A percentile compares a stretch with the other conserved stretches of the same genome.
phyloP scores from a whole-genome alignment of 2,888 invertebrate genomes.

The Amphipoea oculea region DNA sequence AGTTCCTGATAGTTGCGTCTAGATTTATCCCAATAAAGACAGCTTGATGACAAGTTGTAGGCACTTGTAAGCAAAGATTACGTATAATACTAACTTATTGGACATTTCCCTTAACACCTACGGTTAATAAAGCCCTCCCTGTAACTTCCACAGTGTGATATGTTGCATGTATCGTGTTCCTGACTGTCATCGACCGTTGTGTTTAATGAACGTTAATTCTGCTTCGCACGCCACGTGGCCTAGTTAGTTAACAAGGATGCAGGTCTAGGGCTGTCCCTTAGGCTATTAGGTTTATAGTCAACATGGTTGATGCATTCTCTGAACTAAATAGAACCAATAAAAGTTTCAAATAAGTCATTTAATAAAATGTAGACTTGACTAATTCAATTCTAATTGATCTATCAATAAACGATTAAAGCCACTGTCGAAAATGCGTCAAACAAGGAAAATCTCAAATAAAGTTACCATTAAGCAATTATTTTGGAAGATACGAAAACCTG shows the following conservation, averaged over 20 bases:
- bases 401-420: conserved; percentile 6
- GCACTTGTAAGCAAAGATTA: not conserved
- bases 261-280: conserved; percentile 44
- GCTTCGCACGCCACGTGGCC: conserved; percentile 46
- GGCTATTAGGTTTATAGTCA: not conserved
- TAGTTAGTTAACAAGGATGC: conserved; percentile 63
- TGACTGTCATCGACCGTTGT: conserved; percentile 46
- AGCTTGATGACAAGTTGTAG: not conserved
- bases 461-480: not conserved
- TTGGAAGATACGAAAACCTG: not conserved
- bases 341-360: too few species aligned
- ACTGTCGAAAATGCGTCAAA: not conserved
- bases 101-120: conserved; percentile 29
- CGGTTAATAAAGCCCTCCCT: conserved; percentile 18
- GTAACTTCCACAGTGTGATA: conserved; percentile 28
- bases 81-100: conserved; percentile 1
- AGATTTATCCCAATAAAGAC: conserved; percentile 18
- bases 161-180: conserved; percentile 32
- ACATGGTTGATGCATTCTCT: not conserved
- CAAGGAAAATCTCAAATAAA: conserved; percentile 1
- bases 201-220: conserved; percentile 60
- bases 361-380: not conserved
- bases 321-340: not conserved
- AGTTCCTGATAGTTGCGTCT: not conserved
- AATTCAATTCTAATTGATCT: conserved; percentile 5